phyloP scores from a whole-genome alignment of 30 jellyfish, hydroid and myxozoan species.

The Chrysaora quinquecirrha region DNA sequence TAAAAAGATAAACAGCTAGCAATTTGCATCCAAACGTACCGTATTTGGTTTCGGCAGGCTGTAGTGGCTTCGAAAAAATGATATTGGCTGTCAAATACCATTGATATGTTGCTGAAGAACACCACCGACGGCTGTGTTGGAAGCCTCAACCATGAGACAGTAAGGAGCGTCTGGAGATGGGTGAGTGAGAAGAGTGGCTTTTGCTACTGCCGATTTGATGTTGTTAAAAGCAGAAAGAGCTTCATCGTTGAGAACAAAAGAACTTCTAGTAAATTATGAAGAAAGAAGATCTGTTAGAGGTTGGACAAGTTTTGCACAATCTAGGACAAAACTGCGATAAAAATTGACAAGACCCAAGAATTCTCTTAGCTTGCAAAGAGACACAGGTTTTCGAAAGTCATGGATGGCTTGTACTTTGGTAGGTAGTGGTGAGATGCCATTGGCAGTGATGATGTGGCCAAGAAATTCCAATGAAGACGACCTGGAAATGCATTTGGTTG shows the following conservation, averaged over 20 bases:
- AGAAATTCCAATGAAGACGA: no score
- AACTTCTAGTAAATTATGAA: background rate
- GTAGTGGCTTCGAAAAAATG: conserved; percentile 33
- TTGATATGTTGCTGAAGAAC: conserved; percentile 22
- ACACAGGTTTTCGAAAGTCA: conserved; percentile 19
- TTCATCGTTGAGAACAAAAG: conserved; percentile 5
- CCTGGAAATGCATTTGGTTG: conserved; percentile 11
- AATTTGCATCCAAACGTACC: conserved; percentile 48
- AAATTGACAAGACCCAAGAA: no score
- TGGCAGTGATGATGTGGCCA: conserved; percentile 20
- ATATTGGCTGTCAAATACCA: background rate
- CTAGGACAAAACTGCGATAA: conserved; percentile 50
- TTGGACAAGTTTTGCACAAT: conserved; percentile 12
- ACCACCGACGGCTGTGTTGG: conserved; percentile 36
- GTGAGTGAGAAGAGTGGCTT: conserved; percentile 42
- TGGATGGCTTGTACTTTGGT: no score
- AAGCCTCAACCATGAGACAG: conserved; percentile 54
- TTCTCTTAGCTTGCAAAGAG: background rate
- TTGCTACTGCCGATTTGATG: conserved; percentile 34
- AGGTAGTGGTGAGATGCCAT: no score
- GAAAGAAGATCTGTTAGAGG: conserved; percentile 48
- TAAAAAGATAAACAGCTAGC: conserved; percentile 44
- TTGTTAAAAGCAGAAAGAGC: conserved; percentile 34
- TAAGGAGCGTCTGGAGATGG: conserved; percentile 37
- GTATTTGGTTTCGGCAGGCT: conserved; percentile 34